These are phyloP conservation scores for Kryptopterus vitreolus DNA, from an alignment of 2,797 vertebrate species.

Conservation along the genomic window DNA sequence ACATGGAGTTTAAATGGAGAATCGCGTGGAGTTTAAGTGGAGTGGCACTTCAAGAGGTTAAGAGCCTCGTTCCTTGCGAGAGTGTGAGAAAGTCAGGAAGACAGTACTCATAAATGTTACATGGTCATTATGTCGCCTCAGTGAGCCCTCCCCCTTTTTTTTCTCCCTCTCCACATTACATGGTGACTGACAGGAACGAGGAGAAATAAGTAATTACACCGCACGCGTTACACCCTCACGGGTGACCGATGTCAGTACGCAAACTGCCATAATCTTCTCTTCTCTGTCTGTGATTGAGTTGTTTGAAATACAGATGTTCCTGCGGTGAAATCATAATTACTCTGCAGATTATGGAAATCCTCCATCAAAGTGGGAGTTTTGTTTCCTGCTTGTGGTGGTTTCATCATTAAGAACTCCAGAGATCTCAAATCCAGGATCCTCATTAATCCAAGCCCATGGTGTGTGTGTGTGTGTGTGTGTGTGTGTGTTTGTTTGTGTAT, in stretches of 20 bases:
- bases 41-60: conserved; percentile 31
- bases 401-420: conserved; percentile 20
- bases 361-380: conserved; percentile 34
- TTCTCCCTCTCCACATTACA: background rate
- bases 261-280: conserved; percentile 24
- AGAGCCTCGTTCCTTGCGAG: conserved; percentile 5
- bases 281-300: conserved; percentile 25
- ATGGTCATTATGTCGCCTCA: conserved; percentile 1
- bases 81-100: background rate
- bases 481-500: no score
- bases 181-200: conserved; percentile 15
- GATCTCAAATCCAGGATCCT: background rate
- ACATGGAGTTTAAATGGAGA: background rate
- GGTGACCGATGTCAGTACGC: conserved; percentile 17
- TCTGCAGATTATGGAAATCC: conserved; percentile 41
- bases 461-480: no score
- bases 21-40: background rate
- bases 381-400: conserved; percentile 37
- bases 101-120: background rate
- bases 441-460: conserved; percentile 21
- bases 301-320: conserved; percentile 39
- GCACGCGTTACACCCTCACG: background rate
- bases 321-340: conserved; percentile 45
- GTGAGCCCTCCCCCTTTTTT: background rate
- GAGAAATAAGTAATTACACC: conserved; percentile 19